Evolutionary conservation across 2,113 vertebrate genomes (phyloP).

Genomic region (Micromys minutus): DNA sequence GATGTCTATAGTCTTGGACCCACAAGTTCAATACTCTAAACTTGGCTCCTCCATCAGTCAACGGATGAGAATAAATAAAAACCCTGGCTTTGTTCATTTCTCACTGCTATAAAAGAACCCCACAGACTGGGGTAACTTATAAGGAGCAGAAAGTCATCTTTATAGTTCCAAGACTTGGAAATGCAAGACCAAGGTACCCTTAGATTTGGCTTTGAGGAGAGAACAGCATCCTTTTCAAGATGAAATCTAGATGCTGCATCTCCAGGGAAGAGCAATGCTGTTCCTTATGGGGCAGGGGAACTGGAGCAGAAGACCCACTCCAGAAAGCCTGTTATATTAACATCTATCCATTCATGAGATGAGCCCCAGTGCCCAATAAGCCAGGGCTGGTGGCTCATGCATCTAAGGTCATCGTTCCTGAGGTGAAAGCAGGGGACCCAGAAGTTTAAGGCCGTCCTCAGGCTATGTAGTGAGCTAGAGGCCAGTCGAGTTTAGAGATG

Average conservation of each 20-base stretch:
- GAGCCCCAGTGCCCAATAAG: not conserved
- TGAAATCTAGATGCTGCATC: not conserved
- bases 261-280: not conserved
- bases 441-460: not conserved
- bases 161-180: not conserved
- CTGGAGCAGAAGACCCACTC: not conserved
- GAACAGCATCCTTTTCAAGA: not conserved
- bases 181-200: not conserved
- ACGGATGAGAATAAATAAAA: not conserved
- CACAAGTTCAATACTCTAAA: not conserved
- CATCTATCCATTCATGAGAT: not conserved
- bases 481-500: not conserved
- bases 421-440: not conserved
- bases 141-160: not conserved
- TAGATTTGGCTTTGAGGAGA: not conserved
- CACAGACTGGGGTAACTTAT: not conserved
- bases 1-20: not conserved
- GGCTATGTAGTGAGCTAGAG: not conserved
- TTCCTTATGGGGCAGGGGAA: not conserved
- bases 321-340: not conserved
- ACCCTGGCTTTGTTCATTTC: not conserved
- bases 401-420: no score
- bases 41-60: not conserved
- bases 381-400: not conserved
- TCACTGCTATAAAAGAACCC: not conserved